Conservation (phyloP, 2,797 vertebrate species). For the Cuniculus paca region DNA sequence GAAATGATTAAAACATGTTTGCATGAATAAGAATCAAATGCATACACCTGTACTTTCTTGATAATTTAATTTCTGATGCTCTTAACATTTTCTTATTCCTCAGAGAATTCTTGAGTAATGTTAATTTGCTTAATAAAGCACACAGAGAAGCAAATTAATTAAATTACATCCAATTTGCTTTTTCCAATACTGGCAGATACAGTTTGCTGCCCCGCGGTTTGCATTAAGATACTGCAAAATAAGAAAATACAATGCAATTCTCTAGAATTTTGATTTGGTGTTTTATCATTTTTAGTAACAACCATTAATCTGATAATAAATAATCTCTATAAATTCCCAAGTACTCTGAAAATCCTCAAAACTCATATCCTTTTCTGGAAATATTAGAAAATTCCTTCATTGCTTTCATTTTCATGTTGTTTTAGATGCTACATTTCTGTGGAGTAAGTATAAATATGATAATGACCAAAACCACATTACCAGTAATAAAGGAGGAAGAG, state of each 20-base stretch:
- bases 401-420: neutral
- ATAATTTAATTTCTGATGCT: slow-evolving; percentile 27
- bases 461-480: slow-evolving; percentile 87
- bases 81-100: slow-evolving; percentile 37
- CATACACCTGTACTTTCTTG: neutral
- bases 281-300: slow-evolving; percentile 4
- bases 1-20: slow-evolving; percentile 23
- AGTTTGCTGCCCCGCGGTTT: neutral
- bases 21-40: neutral
- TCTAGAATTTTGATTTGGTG: neutral
- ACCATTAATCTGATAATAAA: neutral
- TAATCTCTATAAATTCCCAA: neutral
- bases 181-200: neutral
- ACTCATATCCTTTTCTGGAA: neutral
- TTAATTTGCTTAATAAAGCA: neutral
- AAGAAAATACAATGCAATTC: neutral
- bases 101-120: slow-evolving; percentile 15
- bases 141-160: neutral
- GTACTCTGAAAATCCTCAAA: neutral
- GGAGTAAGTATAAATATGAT: neutral
- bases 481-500: slow-evolving; percentile 96
- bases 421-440: neutral
- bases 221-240: neutral
- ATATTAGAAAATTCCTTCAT: neutral
- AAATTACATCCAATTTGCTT: neutral